Percentiles rank a stretch among this genome's conserved stretches.
Conservation (phyloP, 2,888 invertebrate genomes). For the Lasioglossum zephyrum region DNA sequence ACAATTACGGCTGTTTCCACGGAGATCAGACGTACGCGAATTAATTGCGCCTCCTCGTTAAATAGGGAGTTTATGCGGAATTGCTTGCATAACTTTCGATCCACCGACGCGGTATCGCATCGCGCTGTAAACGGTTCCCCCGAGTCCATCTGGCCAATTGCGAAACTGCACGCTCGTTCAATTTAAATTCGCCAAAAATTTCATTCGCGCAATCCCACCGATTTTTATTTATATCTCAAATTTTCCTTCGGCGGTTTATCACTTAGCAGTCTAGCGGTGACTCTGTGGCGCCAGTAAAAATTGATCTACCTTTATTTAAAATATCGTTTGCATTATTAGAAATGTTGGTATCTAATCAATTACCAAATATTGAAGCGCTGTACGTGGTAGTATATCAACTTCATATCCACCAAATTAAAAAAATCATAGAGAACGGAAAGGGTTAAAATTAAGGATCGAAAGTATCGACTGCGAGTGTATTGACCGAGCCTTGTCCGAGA, state of each 20-base stretch:
- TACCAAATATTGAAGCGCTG: too few relatives aligned
- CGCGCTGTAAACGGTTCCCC: neutral
- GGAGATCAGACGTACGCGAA: conserved; percentile 66
- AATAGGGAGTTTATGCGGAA: neutral
- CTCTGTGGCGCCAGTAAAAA: too few relatives aligned
- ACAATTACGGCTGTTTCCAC: conserved; percentile 71
- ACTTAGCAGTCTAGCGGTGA: too few relatives aligned
- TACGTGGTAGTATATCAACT: too few relatives aligned
- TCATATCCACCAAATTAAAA: too few relatives aligned
- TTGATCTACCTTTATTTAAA: too few relatives aligned
- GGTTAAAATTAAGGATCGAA: neutral
- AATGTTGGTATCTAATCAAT: too few relatives aligned
- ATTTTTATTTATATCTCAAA: too few relatives aligned
- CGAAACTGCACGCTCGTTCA: neutral
- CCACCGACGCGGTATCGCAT: neutral
- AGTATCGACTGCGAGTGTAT: neutral
- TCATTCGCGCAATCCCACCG: too few relatives aligned
- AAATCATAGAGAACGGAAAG: neutral
- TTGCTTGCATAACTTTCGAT: neutral
- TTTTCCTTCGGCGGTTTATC: too few relatives aligned
- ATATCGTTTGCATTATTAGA: too few relatives aligned
- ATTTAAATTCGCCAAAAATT: neutral
- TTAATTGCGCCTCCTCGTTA: conserved; percentile 64
- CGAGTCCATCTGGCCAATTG: neutral
- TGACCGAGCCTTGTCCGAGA: neutral